A percentile compares a stretch with the other conserved stretches of the same genome.
phyloP scores from a whole-genome alignment of 2,888 invertebrate genomes.

The Protula sp. region DNA sequence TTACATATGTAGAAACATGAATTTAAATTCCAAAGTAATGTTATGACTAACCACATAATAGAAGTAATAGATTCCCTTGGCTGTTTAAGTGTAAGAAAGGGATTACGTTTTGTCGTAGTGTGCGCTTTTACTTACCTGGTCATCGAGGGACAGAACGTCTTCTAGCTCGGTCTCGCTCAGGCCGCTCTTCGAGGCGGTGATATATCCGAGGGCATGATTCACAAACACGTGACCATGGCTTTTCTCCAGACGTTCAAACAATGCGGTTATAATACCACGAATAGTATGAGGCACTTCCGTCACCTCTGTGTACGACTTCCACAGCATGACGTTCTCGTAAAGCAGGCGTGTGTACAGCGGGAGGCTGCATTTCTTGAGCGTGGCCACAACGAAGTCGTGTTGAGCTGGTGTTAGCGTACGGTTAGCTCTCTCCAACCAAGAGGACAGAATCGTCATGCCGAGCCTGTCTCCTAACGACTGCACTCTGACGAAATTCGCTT shows the following conservation, averaged over 20 bases:
- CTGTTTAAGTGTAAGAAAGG: no score
- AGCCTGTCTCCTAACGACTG: conserved; percentile 4
- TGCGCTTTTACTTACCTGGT: conserved; percentile 22
- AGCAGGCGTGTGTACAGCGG: conserved; percentile 35
- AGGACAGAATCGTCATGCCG: conserved; percentile 3
- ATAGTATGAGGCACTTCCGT: conserved; percentile 14
- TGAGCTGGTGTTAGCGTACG: conserved; percentile 21
- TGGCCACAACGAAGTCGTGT: conserved; percentile 29
- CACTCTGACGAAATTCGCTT: conserved; percentile 72
- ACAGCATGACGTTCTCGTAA: conserved; percentile 31
- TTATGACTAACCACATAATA: no score
- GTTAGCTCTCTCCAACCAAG: conserved; percentile 65
- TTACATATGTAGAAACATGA: no score
- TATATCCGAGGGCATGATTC: conserved; percentile 30
- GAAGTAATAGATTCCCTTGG: no score
- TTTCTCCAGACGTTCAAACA: conserved; percentile 34
- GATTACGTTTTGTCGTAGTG: no score
- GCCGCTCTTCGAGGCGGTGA: conserved; percentile 34
- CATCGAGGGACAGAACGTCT: conserved; percentile 42
- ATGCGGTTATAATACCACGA: conserved; percentile 24
- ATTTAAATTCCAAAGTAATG: no score
- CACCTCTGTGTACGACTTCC: conserved; percentile 29
- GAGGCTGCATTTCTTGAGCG: conserved; percentile 28
- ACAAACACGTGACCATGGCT: conserved; percentile 34
- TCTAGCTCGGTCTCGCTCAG: conserved; percentile 40